phyloP scores from a whole-genome alignment of 1,140 invertebrate genomes.

The Sesamia nonagrioides region DNA sequence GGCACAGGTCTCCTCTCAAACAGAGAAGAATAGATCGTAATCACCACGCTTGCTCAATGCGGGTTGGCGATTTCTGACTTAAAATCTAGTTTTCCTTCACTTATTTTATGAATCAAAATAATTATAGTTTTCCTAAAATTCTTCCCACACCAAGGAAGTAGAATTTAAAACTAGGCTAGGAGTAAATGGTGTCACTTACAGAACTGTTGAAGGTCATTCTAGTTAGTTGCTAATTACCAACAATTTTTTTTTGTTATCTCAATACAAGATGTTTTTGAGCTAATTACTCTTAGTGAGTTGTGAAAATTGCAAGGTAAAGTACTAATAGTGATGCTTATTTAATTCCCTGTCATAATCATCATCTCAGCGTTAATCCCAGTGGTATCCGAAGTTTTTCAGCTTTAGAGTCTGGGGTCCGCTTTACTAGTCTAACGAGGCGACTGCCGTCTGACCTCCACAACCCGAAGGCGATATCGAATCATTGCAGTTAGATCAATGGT shows the following conservation, averaged over 20 bases:
- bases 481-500: too few species aligned
- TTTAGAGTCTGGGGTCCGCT: too few species aligned
- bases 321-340: neutral
- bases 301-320: constrained; percentile 23
- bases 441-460: too few species aligned
- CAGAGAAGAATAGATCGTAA: too few species aligned
- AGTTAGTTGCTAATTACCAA: constrained; percentile 30
- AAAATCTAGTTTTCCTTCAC: neutral
- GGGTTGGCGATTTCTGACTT: too few species aligned
- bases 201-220: constrained; percentile 15
- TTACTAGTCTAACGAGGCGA: too few species aligned
- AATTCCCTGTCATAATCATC: too few species aligned
- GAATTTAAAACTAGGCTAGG: neutral
- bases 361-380: too few species aligned
- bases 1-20: too few species aligned
- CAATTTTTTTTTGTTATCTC: constrained; percentile 37
- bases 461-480: too few species aligned
- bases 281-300: constrained; percentile 18
- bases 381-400: too few species aligned
- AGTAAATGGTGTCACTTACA: neutral
- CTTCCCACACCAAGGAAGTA: constrained; percentile 9
- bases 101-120: neutral
- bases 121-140: neutral
- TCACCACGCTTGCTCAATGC: too few species aligned
- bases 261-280: constrained; percentile 27